These are phyloP conservation scores for Dromaius novaehollandiae DNA, from an alignment of 2,113 vertebrate species.

Conservation along the genomic window DNA sequence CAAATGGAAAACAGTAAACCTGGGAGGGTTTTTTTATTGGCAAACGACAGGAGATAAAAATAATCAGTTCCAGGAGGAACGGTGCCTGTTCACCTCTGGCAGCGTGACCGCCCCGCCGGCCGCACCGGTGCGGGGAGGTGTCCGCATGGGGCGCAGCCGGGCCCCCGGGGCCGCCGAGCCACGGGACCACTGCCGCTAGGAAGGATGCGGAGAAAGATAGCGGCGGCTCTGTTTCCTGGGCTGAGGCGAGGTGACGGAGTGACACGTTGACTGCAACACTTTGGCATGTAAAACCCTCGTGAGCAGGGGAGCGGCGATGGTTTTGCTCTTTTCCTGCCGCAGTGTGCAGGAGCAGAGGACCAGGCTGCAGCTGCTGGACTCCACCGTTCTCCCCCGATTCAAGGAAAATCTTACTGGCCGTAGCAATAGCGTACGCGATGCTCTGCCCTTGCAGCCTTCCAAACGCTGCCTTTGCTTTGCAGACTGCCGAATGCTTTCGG, in stretches of 20 bases:
- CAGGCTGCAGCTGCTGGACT: neutral
- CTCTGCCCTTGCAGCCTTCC: neutral
- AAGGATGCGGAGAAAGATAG: neutral
- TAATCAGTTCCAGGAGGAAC: constrained; percentile 30
- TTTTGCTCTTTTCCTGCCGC: neutral
- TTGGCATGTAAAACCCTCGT: neutral
- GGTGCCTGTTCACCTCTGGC: constrained; percentile 3
- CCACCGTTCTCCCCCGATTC: neutral
- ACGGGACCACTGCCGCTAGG: neutral
- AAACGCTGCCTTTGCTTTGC: neutral
- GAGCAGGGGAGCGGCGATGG: neutral
- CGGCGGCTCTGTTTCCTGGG: neutral
- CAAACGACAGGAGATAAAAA: constrained; percentile 58
- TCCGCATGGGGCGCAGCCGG: neutral
- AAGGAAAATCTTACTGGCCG: neutral
- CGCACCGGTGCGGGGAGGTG: constrained; percentile 20
- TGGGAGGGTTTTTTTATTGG: neutral
- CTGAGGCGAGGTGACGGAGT: neutral
- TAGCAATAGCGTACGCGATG: rapidly evolving
- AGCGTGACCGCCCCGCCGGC: constrained; percentile 17
- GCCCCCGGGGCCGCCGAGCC: neutral
- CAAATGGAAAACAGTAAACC: constrained; percentile 30
- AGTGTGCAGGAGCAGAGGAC: neutral
- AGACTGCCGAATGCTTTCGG: rapidly evolving
- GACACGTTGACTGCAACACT: neutral